Percentiles rank a stretch among this genome's conserved stretches.
These are phyloP conservation scores for Folsomia manolachei DNA, from an alignment of 2,888 invertebrate species.

Conservation along the genomic window DNA sequence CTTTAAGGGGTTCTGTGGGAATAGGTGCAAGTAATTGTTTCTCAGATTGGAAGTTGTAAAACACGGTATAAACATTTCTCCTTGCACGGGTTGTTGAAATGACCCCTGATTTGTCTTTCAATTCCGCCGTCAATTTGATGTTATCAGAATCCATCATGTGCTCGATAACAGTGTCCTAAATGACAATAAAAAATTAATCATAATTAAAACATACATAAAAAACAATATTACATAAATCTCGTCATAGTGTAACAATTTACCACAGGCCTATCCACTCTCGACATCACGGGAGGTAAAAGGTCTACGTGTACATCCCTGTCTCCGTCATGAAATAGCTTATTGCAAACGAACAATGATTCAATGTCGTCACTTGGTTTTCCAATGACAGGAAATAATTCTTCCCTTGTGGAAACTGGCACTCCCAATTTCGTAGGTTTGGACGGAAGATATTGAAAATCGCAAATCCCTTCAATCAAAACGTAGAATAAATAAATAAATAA, in stretches of 20 bases:
- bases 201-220: too few relatives aligned
- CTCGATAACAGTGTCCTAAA: conserved; percentile 24
- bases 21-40: conserved; percentile 21
- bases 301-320: conserved; percentile 26
- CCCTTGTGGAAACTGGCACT: conserved; percentile 62
- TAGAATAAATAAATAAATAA: not conserved
- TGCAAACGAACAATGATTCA: conserved; percentile 25
- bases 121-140: not conserved
- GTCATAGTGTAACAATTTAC: conserved; percentile 32
- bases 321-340: conserved; percentile 16
- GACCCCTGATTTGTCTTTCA: not conserved
- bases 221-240: too few relatives aligned
- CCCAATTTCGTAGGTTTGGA: conserved; percentile 51
- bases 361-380: conserved; percentile 35
- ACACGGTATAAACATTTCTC: conserved; percentile 42
- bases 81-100: conserved; percentile 34
- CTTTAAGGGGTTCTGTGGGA: conserved; percentile 36
- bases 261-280: conserved; percentile 41
- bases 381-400: conserved; percentile 57
- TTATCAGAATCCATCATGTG: conserved; percentile 26
- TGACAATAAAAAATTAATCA: not conserved
- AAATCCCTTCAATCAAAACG: conserved; percentile 62
- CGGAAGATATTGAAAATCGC: conserved; percentile 91
- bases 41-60: conserved; percentile 29
- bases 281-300: conserved; percentile 41